Percentiles rank a stretch among this genome's conserved stretches.
phyloP scores from a whole-genome alignment of 2,113 vertebrate species.

The Bostrychus sinensis region DNA sequence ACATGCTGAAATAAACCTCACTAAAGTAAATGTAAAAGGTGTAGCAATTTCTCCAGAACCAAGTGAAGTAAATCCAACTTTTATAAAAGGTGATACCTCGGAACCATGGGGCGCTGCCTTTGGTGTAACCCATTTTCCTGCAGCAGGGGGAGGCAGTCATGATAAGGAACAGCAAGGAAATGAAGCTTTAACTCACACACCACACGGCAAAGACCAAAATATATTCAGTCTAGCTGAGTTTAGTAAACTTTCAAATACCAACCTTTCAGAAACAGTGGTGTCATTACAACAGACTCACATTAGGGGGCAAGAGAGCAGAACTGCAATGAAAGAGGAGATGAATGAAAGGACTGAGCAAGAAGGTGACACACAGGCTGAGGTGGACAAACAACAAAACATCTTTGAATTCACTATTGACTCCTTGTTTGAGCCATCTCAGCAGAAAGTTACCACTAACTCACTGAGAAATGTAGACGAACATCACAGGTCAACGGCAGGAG shows the following conservation, averaged over 20 bases:
- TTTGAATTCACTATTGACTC: conserved; percentile 26
- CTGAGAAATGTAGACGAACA: neutral
- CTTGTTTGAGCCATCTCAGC: conserved; percentile 15
- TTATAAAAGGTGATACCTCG: conserved; percentile 14
- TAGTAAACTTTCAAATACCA: conserved; percentile 8
- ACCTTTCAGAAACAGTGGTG: conserved; percentile 3
- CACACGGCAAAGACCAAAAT: conserved; percentile 12
- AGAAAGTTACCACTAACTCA: conserved; percentile 18
- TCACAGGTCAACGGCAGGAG: conserved; percentile 11
- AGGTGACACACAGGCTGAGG: neutral
- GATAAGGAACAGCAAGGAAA: neutral
- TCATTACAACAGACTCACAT: neutral
- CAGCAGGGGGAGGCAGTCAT: neutral
- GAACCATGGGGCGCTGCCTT: neutral
- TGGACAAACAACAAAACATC: conserved; percentile 4
- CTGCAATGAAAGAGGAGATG: conserved; percentile 10
- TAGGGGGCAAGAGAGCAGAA: conserved; percentile 4
- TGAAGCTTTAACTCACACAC: conserved; percentile 4
- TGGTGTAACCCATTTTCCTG: neutral
- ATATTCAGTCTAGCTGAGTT: neutral
- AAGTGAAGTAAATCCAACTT: neutral
- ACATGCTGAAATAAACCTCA: conserved; percentile 1
- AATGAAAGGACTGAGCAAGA: neutral
- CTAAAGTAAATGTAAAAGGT: too few species aligned
- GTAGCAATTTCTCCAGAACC: conserved; percentile 2